These are phyloP conservation scores for Notamacropus eugenii DNA, from an alignment of 2,797 vertebrate species.

Conservation along the genomic window DNA sequence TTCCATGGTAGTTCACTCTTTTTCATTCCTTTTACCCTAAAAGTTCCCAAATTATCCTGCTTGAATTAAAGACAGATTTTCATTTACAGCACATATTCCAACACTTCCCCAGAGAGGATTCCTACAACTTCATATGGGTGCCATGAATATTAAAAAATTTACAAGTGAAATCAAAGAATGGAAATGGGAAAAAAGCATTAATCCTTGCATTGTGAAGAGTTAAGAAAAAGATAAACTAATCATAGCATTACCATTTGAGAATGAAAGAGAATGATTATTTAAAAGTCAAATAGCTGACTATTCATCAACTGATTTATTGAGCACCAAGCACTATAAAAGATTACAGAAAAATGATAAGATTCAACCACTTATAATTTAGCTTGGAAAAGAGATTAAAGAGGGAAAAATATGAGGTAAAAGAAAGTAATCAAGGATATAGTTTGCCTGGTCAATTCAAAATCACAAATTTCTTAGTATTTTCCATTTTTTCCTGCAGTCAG, in stretches of 20 bases:
- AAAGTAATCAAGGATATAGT: neutral
- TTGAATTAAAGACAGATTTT: neutral
- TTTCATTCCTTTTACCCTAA: neutral
- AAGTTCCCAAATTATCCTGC: neutral
- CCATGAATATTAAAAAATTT: rapidly evolving
- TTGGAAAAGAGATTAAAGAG: neutral
- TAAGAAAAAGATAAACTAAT: neutral
- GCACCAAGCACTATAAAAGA: neutral
- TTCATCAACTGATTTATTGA: neutral
- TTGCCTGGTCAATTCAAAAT: neutral
- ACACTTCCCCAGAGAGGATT: neutral
- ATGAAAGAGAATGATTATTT: neutral
- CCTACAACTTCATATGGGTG: neutral
- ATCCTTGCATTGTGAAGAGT: neutral
- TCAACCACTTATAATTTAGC: neutral
- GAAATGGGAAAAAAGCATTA: too few relatives aligned
- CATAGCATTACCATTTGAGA: rapidly evolving
- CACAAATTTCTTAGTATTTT: neutral
- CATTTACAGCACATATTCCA: neutral
- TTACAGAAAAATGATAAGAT: neutral
- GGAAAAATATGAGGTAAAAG: neutral
- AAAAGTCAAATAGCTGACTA: neutral
- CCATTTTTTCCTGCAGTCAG: neutral
- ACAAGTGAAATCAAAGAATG: neutral
- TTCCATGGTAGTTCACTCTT: too few relatives aligned